These are phyloP conservation scores for Eupithecia insigniata DNA, from an alignment of 2,888 invertebrate species.

Conservation along the genomic window DNA sequence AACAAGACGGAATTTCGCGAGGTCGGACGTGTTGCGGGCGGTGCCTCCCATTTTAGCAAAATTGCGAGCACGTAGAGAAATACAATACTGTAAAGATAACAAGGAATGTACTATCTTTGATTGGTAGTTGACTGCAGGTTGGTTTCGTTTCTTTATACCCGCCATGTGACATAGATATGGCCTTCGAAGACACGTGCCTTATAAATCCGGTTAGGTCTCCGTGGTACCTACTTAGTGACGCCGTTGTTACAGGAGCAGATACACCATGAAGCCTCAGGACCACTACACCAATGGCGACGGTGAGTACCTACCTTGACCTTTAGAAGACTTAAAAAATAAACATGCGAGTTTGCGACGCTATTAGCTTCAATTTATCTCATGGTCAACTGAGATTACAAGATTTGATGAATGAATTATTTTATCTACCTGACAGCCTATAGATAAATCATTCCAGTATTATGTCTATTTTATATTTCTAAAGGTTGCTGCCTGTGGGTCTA, in stretches of 20 bases:
- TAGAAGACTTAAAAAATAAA: not conserved
- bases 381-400: slow-evolving; percentile 1
- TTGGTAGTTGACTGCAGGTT: slow-evolving; percentile 50
- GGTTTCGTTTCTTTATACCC: slow-evolving; percentile 40
- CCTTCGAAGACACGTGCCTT: slow-evolving; percentile 51
- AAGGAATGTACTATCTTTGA: slow-evolving; percentile 21
- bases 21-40: slow-evolving; percentile 32
- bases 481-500: not conserved
- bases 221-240: slow-evolving; percentile 12
- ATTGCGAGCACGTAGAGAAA: slow-evolving; percentile 7
- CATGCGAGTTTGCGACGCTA: not conserved
- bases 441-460: not conserved
- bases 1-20: slow-evolving; percentile 44
- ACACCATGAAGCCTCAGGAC: slow-evolving; percentile 65
- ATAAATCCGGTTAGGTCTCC: slow-evolving; percentile 41
- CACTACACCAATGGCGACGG: slow-evolving; percentile 70
- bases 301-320: slow-evolving; percentile 48
- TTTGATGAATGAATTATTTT: not conserved
- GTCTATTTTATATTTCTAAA: not conserved
- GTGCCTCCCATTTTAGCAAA: slow-evolving; percentile 19
- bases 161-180: slow-evolving; percentile 55
- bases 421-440: not conserved
- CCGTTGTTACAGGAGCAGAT: slow-evolving; percentile 33
- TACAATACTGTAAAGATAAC: slow-evolving; percentile 7
- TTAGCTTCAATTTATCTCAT: slow-evolving; percentile 10